These are phyloP conservation scores for Ptychadena robeensis DNA, from an alignment of 2,797 vertebrate genomes.

Conservation along the genomic window DNA sequence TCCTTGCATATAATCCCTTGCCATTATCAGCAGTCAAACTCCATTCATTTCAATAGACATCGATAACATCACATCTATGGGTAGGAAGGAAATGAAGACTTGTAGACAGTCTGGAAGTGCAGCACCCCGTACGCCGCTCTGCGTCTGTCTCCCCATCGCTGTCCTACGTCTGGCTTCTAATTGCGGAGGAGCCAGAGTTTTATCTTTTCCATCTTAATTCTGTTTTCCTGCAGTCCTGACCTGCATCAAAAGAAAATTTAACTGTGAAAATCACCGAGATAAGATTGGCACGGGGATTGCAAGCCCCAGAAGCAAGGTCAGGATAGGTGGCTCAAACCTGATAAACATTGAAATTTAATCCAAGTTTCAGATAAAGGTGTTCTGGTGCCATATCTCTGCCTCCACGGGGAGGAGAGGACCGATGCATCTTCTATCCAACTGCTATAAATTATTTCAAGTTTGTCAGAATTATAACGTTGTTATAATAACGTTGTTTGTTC, in stretches of 20 bases:
- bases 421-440: background rate
- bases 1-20: background rate
- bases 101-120: constrained; percentile 6
- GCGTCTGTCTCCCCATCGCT: constrained; percentile 21
- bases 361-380: constrained; percentile 6
- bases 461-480: too few species aligned
- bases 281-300: constrained; percentile 46
- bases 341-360: constrained; percentile 42
- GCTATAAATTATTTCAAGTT: background rate
- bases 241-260: constrained; percentile 38
- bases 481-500: too few species aligned
- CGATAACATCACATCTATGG: constrained; percentile 30
- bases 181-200: constrained; percentile 32
- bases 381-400: background rate
- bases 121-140: constrained; percentile 8
- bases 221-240: constrained; percentile 39
- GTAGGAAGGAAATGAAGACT: constrained; percentile 27
- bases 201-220: constrained; percentile 52
- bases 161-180: constrained; percentile 25
- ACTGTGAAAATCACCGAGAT: constrained; percentile 49
- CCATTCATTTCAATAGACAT: constrained; percentile 46
- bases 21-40: constrained; percentile 16
- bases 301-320: constrained; percentile 49
- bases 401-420: background rate
- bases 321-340: constrained; percentile 20